Conservation (phyloP, 2,888 invertebrate species). For the Epicampocera succincta region DNA sequence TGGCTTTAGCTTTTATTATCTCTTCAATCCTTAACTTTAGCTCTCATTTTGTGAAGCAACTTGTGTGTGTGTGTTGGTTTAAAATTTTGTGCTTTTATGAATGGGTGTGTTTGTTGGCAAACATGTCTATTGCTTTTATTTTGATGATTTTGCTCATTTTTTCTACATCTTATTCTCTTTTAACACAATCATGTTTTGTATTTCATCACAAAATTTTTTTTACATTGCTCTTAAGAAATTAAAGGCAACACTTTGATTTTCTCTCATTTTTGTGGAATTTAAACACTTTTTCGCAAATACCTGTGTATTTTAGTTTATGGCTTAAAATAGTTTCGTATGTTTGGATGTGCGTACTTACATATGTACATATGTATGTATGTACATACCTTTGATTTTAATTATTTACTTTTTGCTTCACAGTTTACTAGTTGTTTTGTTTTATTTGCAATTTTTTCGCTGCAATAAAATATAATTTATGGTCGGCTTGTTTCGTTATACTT, state of each 20-base stretch:
- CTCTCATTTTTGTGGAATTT: not conserved
- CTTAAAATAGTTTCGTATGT: not conserved
- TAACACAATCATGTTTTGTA: not conserved
- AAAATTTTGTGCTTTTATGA: slow-evolving; percentile 45
- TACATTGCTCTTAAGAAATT: slow-evolving; percentile 20
- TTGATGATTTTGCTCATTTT: slow-evolving; percentile 29
- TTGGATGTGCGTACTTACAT: not conserved
- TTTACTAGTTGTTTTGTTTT: not conserved
- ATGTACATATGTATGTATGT: not conserved
- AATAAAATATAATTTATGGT: slow-evolving; percentile 22
- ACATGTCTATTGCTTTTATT: not conserved
- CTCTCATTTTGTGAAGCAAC: too few species aligned
- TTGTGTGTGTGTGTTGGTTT: not conserved
- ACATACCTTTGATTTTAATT: slow-evolving; percentile 11
- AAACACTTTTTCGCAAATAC: too few species aligned
- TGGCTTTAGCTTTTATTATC: not conserved
- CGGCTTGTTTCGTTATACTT: slow-evolving; percentile 19
- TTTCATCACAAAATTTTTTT: not conserved
- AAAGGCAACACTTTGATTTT: not conserved
- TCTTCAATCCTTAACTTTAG: too few species aligned
- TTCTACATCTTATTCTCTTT: not conserved
- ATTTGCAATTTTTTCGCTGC: not conserved
- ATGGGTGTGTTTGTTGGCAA: slow-evolving; percentile 55
- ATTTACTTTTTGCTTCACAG: not conserved
- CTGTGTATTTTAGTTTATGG: too few species aligned